These are phyloP conservation scores for Misgurnus anguillicaudatus DNA, from an alignment of 2,113 vertebrate species.

Conservation along the genomic window DNA sequence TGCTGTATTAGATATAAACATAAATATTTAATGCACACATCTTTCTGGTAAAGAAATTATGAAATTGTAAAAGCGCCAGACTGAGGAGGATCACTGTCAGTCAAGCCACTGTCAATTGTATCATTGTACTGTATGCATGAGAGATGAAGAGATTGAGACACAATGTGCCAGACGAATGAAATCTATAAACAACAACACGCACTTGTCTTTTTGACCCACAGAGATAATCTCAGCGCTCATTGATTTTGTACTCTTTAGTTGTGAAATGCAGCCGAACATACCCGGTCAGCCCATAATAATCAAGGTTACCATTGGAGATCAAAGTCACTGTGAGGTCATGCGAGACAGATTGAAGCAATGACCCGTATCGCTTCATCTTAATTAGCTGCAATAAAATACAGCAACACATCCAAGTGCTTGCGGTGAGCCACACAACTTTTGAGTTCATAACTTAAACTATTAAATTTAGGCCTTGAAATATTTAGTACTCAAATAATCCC, in stretches of 20 bases:
- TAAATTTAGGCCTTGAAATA: no score
- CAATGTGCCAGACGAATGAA: neutral
- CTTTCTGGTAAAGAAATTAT: no score
- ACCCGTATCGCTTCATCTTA: neutral
- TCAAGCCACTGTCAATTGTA: no score
- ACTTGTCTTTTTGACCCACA: slow-evolving; percentile 6
- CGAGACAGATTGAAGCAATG: neutral
- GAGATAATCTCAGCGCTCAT: slow-evolving; percentile 17
- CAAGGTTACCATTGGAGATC: neutral
- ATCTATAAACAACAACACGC: slow-evolving; percentile 3
- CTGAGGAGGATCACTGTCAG: no score
- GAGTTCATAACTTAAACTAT: neutral
- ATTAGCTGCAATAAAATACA: slow-evolving; percentile 17
- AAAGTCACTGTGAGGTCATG: neutral
- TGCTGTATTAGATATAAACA: no score
- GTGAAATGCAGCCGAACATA: slow-evolving; percentile 26
- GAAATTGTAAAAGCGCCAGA: no score
- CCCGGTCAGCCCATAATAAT: neutral
- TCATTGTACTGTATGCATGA: neutral
- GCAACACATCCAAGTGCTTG: neutral
- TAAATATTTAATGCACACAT: no score
- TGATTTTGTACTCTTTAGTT: slow-evolving; percentile 31
- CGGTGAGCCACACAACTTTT: neutral
- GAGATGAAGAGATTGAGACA: neutral
- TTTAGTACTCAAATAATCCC: no score